Percentiles rank a stretch among this genome's conserved stretches.
These are phyloP conservation scores for Venusia cambrica DNA, from an alignment of 2,888 invertebrate species.

Conservation along the genomic window DNA sequence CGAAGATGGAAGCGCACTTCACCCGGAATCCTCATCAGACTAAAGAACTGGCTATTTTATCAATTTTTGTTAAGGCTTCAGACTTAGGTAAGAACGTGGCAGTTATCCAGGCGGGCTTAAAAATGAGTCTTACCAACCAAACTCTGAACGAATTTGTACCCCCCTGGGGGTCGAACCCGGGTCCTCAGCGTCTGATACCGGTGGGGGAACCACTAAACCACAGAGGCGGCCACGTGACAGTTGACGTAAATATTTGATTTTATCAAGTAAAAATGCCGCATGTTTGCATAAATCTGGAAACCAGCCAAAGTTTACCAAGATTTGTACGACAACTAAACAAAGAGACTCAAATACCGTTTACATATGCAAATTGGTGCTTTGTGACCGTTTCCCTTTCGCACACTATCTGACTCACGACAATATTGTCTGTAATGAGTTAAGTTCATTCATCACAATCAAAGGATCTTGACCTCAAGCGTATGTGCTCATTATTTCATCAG, in stretches of 20 bases:
- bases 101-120: too few relatives aligned
- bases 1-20: too few relatives aligned
- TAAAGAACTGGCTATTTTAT: too few relatives aligned
- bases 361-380: conserved; percentile 29
- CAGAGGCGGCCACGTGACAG: conserved; percentile 5
- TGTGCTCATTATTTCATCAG: too few relatives aligned
- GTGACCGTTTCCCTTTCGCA: conserved; percentile 32
- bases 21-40: too few relatives aligned
- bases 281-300: conserved; percentile 23
- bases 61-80: too few relatives aligned
- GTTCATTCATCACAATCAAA: conserved; percentile 8
- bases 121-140: too few relatives aligned
- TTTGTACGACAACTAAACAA: conserved; percentile 30
- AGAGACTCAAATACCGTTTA: conserved; percentile 23
- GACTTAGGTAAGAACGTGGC: too few relatives aligned
- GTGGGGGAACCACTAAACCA: not conserved
- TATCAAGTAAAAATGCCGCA: conserved; percentile 15
- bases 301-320: conserved; percentile 23
- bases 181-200: too few relatives aligned
- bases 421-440: conserved; percentile 15
- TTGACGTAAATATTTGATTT: conserved; percentile 14
- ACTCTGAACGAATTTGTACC: too few relatives aligned
- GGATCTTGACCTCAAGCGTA: conserved; percentile 10
- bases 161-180: too few relatives aligned
- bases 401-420: conserved; percentile 15